Evolutionary conservation across 2,888 invertebrate species (phyloP).

Genomic region (Amphimallon solstitiale): DNA sequence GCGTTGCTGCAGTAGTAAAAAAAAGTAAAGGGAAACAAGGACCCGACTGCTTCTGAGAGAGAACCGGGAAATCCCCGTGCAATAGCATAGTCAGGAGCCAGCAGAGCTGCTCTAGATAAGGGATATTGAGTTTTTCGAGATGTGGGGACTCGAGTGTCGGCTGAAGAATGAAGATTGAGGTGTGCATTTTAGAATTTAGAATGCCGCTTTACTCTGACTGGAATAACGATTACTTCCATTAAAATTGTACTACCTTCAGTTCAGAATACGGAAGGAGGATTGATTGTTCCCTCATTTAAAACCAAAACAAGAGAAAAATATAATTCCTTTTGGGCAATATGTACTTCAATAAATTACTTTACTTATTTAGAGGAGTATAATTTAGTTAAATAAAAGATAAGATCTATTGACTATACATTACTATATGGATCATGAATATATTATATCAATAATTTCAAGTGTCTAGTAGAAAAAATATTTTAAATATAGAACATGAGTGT

Average conservation of each 20-base stretch:
- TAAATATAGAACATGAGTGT: too few relatives aligned
- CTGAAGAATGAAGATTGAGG: conserved; percentile 54
- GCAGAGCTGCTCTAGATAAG: conserved; percentile 50
- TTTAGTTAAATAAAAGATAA: too few relatives aligned
- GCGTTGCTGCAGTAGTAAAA: conserved; percentile 3
- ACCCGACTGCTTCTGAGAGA: neutral
- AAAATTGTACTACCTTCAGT: conserved; percentile 44
- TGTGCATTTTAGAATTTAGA: conserved; percentile 52
- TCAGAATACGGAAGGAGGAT: conserved; percentile 7
- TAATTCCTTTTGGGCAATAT: conserved; percentile 13
- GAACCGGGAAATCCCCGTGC: conserved; percentile 30
- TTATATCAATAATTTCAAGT: too few relatives aligned
- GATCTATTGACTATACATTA: too few relatives aligned
- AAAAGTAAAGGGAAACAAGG: conserved; percentile 22
- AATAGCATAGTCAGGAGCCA: conserved; percentile 23
- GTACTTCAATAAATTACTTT: too few relatives aligned
- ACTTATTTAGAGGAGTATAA: too few relatives aligned
- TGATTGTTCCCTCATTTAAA: neutral
- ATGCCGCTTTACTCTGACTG: conserved; percentile 43
- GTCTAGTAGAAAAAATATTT: too few relatives aligned
- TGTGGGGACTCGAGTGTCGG: conserved; percentile 47
- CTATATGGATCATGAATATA: too few relatives aligned
- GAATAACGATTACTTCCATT: conserved; percentile 50
- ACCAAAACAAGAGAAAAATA: neutral
- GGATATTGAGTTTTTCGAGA: conserved; percentile 50